These are phyloP conservation scores for Bufotes viridis DNA, from an alignment of 2,797 vertebrate genomes.

Conservation along the genomic window DNA sequence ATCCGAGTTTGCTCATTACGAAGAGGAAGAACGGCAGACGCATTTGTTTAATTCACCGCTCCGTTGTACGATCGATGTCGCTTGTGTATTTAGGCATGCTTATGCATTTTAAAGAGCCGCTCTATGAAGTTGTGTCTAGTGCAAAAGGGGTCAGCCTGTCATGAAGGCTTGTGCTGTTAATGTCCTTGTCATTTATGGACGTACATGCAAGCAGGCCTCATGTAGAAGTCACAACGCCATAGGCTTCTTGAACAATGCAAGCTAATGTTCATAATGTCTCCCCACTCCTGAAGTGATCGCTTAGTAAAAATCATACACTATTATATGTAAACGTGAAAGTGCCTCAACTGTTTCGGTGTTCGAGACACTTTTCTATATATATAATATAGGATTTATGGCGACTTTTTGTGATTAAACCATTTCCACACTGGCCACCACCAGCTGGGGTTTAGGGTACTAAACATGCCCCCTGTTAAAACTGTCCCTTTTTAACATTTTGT, in stretches of 20 bases:
- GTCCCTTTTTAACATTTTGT: no score
- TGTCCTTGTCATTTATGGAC: slow-evolving; percentile 20
- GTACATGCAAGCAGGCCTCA: not conserved
- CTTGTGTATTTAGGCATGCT: slow-evolving; percentile 41
- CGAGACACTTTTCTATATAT: not conserved
- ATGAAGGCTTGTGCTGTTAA: slow-evolving; percentile 5
- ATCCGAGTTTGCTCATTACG: slow-evolving; percentile 14
- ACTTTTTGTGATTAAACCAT: not conserved
- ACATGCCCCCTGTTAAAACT: no score
- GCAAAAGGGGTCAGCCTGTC: slow-evolving; percentile 14
- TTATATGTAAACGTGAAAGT: not conserved
- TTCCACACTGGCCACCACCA: no score
- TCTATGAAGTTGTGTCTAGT: not conserved
- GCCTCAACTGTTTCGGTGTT: not conserved
- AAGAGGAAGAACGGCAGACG: slow-evolving; percentile 2
- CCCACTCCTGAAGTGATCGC: not conserved
- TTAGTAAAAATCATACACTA: not conserved
- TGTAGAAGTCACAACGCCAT: not conserved
- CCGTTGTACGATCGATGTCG: slow-evolving; percentile 15
- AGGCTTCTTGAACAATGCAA: not conserved
- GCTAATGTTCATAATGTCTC: not conserved
- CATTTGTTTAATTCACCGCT: slow-evolving; percentile 32
- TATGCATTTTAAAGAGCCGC: slow-evolving; percentile 33
- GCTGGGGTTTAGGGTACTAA: no score
- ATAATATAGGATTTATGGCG: not conserved